phyloP scores from a whole-genome alignment of 2,797 vertebrate genomes.

The Alfaro cultratus region DNA sequence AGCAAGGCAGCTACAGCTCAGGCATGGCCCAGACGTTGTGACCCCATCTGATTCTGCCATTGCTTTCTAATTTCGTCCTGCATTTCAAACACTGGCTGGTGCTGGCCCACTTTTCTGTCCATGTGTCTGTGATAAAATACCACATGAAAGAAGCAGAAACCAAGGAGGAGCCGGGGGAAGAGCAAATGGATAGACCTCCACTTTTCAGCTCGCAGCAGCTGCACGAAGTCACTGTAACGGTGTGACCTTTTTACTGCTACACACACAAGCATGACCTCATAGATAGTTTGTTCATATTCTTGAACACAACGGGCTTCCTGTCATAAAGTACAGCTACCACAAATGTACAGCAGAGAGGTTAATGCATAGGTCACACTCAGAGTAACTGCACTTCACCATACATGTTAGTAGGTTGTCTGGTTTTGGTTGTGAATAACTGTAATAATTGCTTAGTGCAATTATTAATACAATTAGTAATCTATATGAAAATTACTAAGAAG shows the following conservation, averaged over 20 bases:
- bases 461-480: too few species aligned
- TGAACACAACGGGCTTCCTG: not conserved
- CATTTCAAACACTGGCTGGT: slow-evolving; percentile 53
- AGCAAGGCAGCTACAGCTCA: slow-evolving; percentile 55
- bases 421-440: too few species aligned
- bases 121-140: slow-evolving; percentile 34
- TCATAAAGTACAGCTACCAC: not conserved
- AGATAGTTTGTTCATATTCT: not conserved
- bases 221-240: not conserved
- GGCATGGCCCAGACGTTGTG: slow-evolving; percentile 60
- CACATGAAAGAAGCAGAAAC: slow-evolving; percentile 39
- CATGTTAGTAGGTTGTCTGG: too few species aligned
- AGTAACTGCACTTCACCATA: not conserved
- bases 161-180: slow-evolving; percentile 4
- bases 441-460: too few species aligned
- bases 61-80: slow-evolving; percentile 63
- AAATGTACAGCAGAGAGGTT: not conserved
- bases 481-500: too few species aligned
- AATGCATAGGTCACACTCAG: not conserved
- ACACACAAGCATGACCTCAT: not conserved
- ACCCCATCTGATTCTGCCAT: slow-evolving; percentile 64
- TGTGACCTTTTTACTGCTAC: not conserved
- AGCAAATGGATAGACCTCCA: not conserved
- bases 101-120: slow-evolving; percentile 63
- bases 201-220: not conserved